Base-by-base conservation (phyloP, 2,113 vertebrate species). In the Campylorhamphus procurvoides region DNA sequence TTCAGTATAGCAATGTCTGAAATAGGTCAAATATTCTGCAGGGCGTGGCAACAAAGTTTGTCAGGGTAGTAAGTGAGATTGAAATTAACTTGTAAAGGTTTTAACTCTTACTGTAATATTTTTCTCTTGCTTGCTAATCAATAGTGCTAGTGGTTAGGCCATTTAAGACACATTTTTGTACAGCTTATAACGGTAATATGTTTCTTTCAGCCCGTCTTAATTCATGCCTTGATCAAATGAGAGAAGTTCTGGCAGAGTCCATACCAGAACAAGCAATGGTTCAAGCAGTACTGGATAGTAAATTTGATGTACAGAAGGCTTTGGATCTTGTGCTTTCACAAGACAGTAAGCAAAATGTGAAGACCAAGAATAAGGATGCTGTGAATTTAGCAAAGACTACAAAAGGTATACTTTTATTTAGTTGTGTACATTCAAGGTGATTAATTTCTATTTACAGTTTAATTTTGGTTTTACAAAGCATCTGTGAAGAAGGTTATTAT, bases 191-290 rank as follows among this genome's bases (percentile, higher is more conserved):
- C 74, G 84, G 18, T 63, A 62, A 82, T 74, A 27, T 97, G 28
- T 97, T 66, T 97, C 25, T 98, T 97, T 59, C 95, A 99, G 99
- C 98, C 60, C 98, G 97, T 93, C 98, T 99, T 93, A 98, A 98
- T 97, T 99, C 99, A 23, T 99, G 99, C 96, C 98, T 99, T 98
- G 99, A 99, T 96, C 98, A 99, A 78, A 99, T 99, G 99, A 98
- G 99, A 95, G 97, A 99, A 77, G 98, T 99, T 66, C 96, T 99
- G 82, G 99, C 99, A 92, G 99, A 99, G 50, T 96, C 98, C 15
- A 77, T 99, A 76, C 97, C 98, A 28, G 99, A 99, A 63, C 98
- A 98, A 28, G 88, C 98, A 59, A 97, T 99, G 97, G 98, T 97
- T 84, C 98, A 99, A 97, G 99, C 99, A 52, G 97, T 99, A 55